phyloP scores from a whole-genome alignment of 1,140 invertebrate species.

The Drosophila punjabiensis region DNA sequence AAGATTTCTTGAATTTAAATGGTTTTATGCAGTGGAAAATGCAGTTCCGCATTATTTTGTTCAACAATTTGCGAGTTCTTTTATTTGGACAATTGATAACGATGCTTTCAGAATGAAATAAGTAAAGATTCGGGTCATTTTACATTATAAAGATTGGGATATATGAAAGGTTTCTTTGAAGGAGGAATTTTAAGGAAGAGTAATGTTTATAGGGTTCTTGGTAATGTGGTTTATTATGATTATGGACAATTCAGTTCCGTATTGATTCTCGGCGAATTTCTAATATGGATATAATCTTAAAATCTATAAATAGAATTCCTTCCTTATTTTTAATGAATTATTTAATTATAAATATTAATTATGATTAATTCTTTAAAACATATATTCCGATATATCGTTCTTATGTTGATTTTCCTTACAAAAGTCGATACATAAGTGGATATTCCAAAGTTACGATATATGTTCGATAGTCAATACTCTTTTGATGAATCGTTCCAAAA shows the following conservation, averaged over 20 bases:
- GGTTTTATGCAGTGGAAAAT: background rate
- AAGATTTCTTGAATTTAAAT: background rate
- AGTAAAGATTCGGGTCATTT: background rate
- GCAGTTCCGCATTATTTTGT: constrained; percentile 9
- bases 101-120: background rate
- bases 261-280: background rate
- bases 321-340: background rate
- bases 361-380: too few relatives aligned
- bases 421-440: too few relatives aligned
- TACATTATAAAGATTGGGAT: background rate
- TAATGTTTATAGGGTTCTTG: too few relatives aligned
- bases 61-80: constrained; percentile 1
- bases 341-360: too few relatives aligned
- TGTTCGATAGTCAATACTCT: too few relatives aligned
- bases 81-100: background rate
- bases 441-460: too few relatives aligned
- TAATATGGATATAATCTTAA: background rate
- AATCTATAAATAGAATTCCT: too few relatives aligned
- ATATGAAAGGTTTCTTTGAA: background rate
- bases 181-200: too few relatives aligned
- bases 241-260: background rate
- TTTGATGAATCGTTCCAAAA: too few relatives aligned
- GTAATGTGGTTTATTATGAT: background rate
- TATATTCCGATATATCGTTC: too few relatives aligned
- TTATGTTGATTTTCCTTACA: too few relatives aligned